phyloP scores from a whole-genome alignment of 2,797 vertebrate species.

The Vipera ursinii region DNA sequence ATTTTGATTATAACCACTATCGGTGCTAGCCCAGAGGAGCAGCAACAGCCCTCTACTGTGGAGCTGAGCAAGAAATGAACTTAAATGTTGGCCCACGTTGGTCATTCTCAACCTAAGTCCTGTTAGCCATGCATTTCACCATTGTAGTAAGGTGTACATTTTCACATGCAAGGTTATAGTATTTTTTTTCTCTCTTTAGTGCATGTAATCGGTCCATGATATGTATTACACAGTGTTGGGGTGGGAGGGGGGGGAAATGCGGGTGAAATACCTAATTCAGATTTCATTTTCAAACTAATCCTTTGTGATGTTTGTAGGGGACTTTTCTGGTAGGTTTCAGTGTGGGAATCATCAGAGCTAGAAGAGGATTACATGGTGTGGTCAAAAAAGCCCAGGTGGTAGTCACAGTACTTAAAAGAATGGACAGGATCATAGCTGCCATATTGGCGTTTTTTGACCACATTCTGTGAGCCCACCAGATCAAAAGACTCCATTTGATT shows the following conservation, averaged over 20 bases:
- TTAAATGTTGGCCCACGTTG: fast-evolving
- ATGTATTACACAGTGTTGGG: background rate
- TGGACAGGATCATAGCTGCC: background rate
- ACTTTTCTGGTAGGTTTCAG: slow-evolving; percentile 37
- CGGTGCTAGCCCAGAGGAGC: background rate
- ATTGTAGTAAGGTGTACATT: background rate
- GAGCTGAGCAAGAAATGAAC: fast-evolving
- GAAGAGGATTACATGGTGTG: background rate
- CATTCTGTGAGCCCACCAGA: background rate
- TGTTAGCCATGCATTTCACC: background rate
- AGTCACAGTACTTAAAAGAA: background rate
- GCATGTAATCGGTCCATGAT: background rate
- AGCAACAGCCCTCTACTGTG: fast-evolving
- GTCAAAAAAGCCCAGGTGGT: background rate
- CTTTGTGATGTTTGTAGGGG: background rate
- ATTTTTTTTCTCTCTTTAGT: background rate
- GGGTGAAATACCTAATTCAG: background rate
- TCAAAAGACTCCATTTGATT: background rate
- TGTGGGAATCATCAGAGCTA: background rate
- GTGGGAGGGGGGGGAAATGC: background rate
- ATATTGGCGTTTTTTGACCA: background rate
- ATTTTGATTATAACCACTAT: too few species aligned
- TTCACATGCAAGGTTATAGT: background rate
- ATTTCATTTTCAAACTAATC: background rate
- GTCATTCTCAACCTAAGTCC: background rate